These are phyloP conservation scores for Notothenia coriiceps DNA, from an alignment of 2,113 vertebrate genomes.

Conservation along the genomic window DNA sequence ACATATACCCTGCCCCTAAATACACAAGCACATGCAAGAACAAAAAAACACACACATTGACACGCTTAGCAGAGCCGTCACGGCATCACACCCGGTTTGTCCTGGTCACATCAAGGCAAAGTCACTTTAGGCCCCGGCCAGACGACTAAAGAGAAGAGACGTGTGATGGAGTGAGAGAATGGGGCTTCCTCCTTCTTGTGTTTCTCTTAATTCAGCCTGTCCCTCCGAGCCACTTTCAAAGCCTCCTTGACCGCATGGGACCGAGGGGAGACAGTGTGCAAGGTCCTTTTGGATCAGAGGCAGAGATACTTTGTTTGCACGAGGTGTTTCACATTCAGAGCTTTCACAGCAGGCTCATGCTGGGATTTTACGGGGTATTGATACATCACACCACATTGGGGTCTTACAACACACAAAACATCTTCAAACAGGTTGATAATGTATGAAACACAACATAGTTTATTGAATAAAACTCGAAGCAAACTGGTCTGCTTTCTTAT, in stretches of 20 bases:
- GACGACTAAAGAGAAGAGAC: conserved; percentile 77
- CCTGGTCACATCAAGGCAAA: conserved; percentile 77
- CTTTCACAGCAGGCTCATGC: conserved; percentile 9
- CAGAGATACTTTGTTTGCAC: conserved; percentile 54
- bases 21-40: conserved; percentile 51
- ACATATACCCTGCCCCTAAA: conserved; percentile 35
- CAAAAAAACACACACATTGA: conserved; percentile 61
- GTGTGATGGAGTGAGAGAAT: conserved; percentile 76
- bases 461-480: conserved; percentile 9
- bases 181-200: conserved; percentile 71
- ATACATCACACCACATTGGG: conserved; percentile 5
- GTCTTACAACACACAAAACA: conserved; percentile 2
- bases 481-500: conserved; percentile 6
- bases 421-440: conserved; percentile 10
- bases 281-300: conserved; percentile 71
- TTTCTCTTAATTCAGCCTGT: conserved; percentile 72
- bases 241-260: conserved; percentile 75
- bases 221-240: conserved; percentile 69
- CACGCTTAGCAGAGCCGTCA: conserved; percentile 65
- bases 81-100: conserved; percentile 73
- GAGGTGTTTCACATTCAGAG: conserved; percentile 6
- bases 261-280: conserved; percentile 49
- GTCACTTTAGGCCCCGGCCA: conserved; percentile 75
- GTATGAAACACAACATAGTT: conserved; percentile 23
- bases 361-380: conserved; percentile 24